Conservation (phyloP, 2,113 vertebrate genomes). For the Platycercus adscitus region DNA sequence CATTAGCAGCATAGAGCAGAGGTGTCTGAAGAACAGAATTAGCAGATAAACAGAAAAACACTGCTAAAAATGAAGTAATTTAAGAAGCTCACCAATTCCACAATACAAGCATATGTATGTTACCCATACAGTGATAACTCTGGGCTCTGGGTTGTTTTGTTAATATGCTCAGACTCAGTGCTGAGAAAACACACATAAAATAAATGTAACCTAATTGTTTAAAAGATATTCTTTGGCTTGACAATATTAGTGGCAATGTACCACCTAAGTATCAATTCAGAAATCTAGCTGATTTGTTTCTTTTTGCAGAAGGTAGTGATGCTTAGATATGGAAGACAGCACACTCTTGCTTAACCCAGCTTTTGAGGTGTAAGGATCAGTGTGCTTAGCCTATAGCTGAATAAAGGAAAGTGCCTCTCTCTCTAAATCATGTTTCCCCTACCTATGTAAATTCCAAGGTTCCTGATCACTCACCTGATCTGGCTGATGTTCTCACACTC, state of each 20-base stretch:
- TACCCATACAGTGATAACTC: background rate
- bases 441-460: too few species aligned
- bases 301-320: background rate
- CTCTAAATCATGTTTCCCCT: background rate
- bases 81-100: background rate
- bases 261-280: background rate
- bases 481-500: background rate
- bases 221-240: background rate
- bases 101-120: background rate
- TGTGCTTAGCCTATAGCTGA: background rate
- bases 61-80: background rate
- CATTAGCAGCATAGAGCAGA: background rate
- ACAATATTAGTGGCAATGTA: background rate
- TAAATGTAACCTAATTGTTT: background rate
- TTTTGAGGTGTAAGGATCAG: background rate
- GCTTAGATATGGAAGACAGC: background rate
- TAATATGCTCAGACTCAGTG: background rate
- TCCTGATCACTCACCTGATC: background rate
- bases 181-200: background rate
- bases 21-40: background rate
- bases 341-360: background rate
- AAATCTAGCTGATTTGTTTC: background rate
- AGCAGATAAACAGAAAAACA: background rate
- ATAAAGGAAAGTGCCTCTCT: background rate
- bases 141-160: background rate